These are phyloP conservation scores for Spisula solida DNA, from an alignment of 2,888 invertebrate genomes.

Conservation along the genomic window DNA sequence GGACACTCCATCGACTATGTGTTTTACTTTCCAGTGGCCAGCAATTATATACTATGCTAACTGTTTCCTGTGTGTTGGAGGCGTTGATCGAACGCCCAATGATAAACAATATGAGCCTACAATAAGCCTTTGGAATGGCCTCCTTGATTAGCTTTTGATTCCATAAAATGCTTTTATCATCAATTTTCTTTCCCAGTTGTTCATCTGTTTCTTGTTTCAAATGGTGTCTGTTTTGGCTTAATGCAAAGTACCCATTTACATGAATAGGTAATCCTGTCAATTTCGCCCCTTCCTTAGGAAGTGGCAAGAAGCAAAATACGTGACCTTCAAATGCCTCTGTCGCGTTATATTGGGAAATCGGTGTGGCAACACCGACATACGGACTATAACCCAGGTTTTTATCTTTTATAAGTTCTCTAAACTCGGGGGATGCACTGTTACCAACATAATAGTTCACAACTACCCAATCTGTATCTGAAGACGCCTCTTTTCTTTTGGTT, in stretches of 20 bases:
- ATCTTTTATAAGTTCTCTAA: conserved; percentile 39
- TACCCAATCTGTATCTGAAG: not conserved
- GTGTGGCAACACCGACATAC: conserved; percentile 54
- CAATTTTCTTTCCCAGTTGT: conserved; percentile 53
- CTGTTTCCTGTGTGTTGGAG: conserved; percentile 34
- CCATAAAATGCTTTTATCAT: conserved; percentile 79
- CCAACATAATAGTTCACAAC: conserved; percentile 55
- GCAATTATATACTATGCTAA: not conserved
- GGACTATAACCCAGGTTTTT: conserved; percentile 30
- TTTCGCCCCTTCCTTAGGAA: conserved; percentile 78
- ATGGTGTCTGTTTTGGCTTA: conserved; percentile 84
- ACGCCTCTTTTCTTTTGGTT: not conserved
- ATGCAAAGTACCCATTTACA: conserved; percentile 85
- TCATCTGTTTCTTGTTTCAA: conserved; percentile 83
- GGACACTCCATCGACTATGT: conserved; percentile 66
- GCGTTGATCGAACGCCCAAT: conserved; percentile 40
- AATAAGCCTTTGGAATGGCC: conserved; percentile 76
- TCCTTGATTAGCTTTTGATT: conserved; percentile 79
- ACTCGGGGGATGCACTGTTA: conserved; percentile 31
- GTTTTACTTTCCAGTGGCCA: conserved; percentile 52
- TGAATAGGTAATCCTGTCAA: conserved; percentile 84
- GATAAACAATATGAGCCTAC: conserved; percentile 60
- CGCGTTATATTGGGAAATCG: conserved; percentile 72
- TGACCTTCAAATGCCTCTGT: conserved; percentile 28
- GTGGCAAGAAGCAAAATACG: conserved; percentile 81